Evolutionary conservation across 1,140 invertebrate genomes (phyloP).

Genomic region (Sesamia nonagrioides): DNA sequence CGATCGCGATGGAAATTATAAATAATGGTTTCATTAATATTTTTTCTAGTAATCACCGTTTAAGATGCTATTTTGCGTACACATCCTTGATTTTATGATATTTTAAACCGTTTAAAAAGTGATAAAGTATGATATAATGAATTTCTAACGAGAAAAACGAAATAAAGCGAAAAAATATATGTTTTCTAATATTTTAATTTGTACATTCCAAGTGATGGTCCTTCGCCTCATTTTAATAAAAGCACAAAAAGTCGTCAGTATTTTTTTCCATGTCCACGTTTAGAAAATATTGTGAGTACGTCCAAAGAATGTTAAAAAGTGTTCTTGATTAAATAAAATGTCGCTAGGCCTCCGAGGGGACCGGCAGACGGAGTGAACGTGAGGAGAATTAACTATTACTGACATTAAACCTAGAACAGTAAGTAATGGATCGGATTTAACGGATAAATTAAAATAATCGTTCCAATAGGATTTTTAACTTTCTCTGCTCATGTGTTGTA

Average conservation of each 20-base stretch:
- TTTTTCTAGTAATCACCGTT: slow-evolving; percentile 39
- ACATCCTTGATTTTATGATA: slow-evolving; percentile 14
- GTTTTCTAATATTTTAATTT: slow-evolving; percentile 39
- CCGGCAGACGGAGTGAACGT: slow-evolving; percentile 62
- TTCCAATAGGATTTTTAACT: slow-evolving; percentile 42
- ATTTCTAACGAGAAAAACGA: slow-evolving; percentile 3
- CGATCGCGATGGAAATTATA: slow-evolving; percentile 40
- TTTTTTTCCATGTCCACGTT: slow-evolving; percentile 73
- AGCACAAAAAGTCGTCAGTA: slow-evolving; percentile 67
- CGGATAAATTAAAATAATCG: slow-evolving; percentile 47
- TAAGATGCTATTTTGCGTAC: slow-evolving; percentile 9
- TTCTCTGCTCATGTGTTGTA: slow-evolving; percentile 10
- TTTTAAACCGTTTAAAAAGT: slow-evolving; percentile 7
- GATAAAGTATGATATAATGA: background rate
- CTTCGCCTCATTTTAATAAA: slow-evolving; percentile 58
- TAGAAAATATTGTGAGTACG: slow-evolving; percentile 78
- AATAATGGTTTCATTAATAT: slow-evolving; percentile 42
- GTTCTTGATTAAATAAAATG: slow-evolving; percentile 84
- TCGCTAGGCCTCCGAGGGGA: slow-evolving; percentile 63
- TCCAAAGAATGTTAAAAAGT: slow-evolving; percentile 82
- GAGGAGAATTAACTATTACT: slow-evolving; percentile 70
- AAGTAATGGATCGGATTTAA: slow-evolving; percentile 65
- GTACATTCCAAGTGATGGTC: background rate
- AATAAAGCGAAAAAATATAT: background rate
- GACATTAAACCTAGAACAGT: slow-evolving; percentile 68